phyloP scores from a whole-genome alignment of 1,140 invertebrate genomes.

The Maniola jurtina region DNA sequence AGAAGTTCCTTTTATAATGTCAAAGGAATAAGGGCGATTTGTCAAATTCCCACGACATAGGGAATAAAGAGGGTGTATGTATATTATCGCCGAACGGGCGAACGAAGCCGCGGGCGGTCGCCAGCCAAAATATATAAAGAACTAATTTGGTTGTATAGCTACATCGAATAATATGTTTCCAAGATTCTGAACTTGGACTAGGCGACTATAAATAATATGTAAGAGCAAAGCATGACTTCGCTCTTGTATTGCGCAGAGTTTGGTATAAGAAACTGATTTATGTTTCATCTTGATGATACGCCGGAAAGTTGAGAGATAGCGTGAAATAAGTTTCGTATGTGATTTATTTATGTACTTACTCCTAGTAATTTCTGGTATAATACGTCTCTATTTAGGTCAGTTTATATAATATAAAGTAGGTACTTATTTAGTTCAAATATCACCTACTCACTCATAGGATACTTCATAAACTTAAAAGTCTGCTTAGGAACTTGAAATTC shows the following conservation, averaged over 20 bases:
- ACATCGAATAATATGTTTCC: background rate
- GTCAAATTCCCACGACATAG: no score
- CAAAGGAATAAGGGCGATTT: no score
- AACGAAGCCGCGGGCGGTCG: no score
- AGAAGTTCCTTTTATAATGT: no score
- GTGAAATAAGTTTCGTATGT: background rate
- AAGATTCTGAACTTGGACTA: background rate
- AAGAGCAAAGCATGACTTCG: constrained; percentile 7
- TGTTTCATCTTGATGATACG: constrained; percentile 22
- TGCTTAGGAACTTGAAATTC: no score
- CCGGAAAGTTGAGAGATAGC: constrained; percentile 10
- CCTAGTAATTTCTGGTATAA: background rate
- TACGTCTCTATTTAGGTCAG: background rate
- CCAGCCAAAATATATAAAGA: background rate
- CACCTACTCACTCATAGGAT: no score
- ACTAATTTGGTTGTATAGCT: background rate
- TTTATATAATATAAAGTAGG: no score
- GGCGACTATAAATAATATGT: background rate
- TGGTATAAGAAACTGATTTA: constrained; percentile 25
- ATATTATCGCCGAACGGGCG: no score
- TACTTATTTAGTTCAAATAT: no score
- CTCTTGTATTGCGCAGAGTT: constrained; percentile 12
- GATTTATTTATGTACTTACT: background rate
- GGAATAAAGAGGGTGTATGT: no score
- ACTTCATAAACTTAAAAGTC: no score